These are phyloP conservation scores for Peromyscus nudipes DNA, from an alignment of 2,797 vertebrate species.

Conservation along the genomic window DNA sequence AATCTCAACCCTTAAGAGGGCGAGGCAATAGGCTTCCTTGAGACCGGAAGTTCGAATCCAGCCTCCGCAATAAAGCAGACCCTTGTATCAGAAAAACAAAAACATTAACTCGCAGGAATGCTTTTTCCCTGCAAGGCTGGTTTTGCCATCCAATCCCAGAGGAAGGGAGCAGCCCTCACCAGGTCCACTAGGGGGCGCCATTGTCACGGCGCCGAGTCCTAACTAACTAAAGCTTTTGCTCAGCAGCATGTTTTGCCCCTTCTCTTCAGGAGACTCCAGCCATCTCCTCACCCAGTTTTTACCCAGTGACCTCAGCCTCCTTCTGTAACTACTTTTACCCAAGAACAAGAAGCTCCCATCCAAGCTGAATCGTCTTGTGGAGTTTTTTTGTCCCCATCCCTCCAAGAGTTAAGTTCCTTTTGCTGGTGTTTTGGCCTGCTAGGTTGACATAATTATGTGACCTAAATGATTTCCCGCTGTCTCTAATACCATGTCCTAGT, in stretches of 20 bases:
- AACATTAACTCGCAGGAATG: background rate
- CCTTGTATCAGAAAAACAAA: background rate
- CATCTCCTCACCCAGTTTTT: background rate
- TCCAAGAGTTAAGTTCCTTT: background rate
- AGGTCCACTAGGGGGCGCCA: slow-evolving; percentile 53
- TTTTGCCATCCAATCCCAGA: background rate
- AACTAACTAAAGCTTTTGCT: fast-evolving
- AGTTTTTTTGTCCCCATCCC: too few relatives aligned
- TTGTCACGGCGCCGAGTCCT: background rate
- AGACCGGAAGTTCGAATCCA: background rate
- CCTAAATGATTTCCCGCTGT: background rate
- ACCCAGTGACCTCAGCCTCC: too few relatives aligned
- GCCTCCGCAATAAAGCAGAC: background rate
- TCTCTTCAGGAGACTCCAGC: background rate
- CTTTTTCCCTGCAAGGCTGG: background rate
- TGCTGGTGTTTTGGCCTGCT: background rate
- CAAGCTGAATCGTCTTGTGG: background rate
- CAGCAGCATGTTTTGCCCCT: fast-evolving
- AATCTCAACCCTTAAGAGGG: background rate
- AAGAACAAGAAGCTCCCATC: background rate
- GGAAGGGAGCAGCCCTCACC: fast-evolving
- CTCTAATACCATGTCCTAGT: background rate
- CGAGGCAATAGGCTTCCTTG: background rate
- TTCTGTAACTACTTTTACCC: background rate
- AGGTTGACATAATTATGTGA: background rate